Evolutionary conservation across 2,113 vertebrate species (phyloP).

Genomic region (Phylloscopus whistleri): DNA sequence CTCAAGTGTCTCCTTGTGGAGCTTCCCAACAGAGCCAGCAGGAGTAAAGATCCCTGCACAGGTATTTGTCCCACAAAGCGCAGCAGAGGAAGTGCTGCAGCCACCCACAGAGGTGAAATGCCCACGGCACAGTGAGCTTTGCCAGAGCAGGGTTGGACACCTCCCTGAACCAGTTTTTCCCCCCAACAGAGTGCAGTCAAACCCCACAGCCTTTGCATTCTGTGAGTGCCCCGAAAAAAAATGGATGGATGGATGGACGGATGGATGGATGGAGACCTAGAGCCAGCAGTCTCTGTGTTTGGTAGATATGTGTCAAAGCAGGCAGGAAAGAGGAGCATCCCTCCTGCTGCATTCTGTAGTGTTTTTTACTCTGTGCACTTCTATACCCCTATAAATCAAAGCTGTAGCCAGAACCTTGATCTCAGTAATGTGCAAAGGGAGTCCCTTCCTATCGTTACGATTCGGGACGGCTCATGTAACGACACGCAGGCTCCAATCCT

Average conservation of each 20-base stretch:
- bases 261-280: accelerated
- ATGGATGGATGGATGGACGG: not conserved
- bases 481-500: too few species aligned
- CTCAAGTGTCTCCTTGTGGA: not conserved
- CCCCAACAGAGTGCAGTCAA: not conserved
- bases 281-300: not conserved
- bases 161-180: not conserved
- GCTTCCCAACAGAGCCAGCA: not conserved
- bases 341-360: not conserved
- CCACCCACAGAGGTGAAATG: not conserved
- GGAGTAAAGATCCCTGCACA: not conserved
- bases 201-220: not conserved
- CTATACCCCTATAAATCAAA: not conserved
- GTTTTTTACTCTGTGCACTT: not conserved
- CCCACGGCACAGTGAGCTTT: not conserved
- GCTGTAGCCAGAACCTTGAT: not conserved
- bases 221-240: not conserved
- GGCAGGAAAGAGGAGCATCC: not conserved
- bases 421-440: not conserved
- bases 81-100: not conserved
- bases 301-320: not conserved
- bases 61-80: not conserved
- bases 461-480: too few species aligned
- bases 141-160: not conserved
- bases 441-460: not conserved